These are phyloP conservation scores for Lepidurus arcticus DNA, from an alignment of 1,140 invertebrate species.

Conservation along the genomic window DNA sequence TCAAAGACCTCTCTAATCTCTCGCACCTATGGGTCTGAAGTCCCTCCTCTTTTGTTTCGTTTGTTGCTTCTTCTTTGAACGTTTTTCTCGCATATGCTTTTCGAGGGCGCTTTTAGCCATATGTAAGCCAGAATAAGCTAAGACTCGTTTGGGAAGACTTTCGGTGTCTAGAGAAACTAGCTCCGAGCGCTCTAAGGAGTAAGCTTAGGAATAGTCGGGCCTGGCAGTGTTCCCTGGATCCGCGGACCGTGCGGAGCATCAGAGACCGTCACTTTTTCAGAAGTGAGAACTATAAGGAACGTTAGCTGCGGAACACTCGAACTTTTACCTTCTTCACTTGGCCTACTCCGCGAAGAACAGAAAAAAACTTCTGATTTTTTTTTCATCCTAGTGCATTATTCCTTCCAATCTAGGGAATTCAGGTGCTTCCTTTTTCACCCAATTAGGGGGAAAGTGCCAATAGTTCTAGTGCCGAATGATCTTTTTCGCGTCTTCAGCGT, in stretches of 20 bases:
- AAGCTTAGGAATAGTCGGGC: constrained; percentile 14
- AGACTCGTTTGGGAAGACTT: constrained; percentile 7
- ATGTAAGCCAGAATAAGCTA: neutral
- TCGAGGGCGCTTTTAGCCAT: neutral
- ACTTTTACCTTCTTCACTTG: neutral
- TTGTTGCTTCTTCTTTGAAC: neutral
- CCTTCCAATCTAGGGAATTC: neutral
- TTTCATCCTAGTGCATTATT: neutral
- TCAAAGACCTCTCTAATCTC: neutral
- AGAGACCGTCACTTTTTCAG: neutral
- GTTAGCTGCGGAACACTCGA: neutral
- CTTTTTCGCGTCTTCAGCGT: no score
- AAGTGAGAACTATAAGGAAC: neutral
- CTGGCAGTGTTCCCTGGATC: constrained; percentile 13
- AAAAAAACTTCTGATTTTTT: neutral
- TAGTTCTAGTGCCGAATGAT: neutral
- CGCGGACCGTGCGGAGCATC: neutral
- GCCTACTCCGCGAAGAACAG: neutral
- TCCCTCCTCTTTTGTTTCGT: neutral
- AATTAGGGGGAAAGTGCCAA: neutral
- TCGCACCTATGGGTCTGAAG: neutral
- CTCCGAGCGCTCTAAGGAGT: constrained; percentile 3
- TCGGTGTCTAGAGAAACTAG: neutral
- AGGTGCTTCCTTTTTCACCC: neutral
- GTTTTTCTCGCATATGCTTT: neutral